phyloP scores from a whole-genome alignment of 2,113 vertebrate genomes.

The Excalfactoria chinensis region DNA sequence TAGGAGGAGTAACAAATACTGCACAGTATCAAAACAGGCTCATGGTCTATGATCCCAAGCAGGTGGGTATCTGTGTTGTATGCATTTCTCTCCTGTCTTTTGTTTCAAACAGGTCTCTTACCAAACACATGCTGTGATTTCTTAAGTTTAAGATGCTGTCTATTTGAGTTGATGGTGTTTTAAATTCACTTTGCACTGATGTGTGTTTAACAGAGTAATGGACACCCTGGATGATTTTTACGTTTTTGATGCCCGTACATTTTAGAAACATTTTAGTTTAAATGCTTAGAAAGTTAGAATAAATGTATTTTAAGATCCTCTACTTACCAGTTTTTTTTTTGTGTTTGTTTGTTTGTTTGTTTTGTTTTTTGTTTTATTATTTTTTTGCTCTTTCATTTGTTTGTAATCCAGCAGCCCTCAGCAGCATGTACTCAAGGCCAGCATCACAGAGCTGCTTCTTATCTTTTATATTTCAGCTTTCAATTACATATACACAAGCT shows the following conservation, averaged over 20 bases:
- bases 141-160: neutral
- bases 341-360: no score
- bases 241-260: neutral
- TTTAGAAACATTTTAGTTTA: neutral
- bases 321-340: neutral
- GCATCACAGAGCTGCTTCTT: neutral
- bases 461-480: constrained; percentile 29
- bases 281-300: neutral
- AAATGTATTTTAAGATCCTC: constrained; percentile 16
- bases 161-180: neutral
- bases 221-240: neutral
- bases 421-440: neutral
- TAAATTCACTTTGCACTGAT: neutral
- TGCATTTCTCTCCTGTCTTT: neutral
- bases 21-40: constrained; percentile 98
- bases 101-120: neutral
- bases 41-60: constrained; percentile 95
- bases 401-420: neutral
- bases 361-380: no score
- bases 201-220: neutral
- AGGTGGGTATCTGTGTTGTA: constrained; percentile 79
- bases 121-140: neutral
- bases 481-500: neutral
- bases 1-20: constrained; percentile 97
- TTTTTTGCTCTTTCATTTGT: neutral